Percentiles rank a stretch among this genome's conserved stretches.
These are phyloP conservation scores for Fukomys damarensis DNA, from an alignment of 2,113 vertebrate species.

Conservation along the genomic window DNA sequence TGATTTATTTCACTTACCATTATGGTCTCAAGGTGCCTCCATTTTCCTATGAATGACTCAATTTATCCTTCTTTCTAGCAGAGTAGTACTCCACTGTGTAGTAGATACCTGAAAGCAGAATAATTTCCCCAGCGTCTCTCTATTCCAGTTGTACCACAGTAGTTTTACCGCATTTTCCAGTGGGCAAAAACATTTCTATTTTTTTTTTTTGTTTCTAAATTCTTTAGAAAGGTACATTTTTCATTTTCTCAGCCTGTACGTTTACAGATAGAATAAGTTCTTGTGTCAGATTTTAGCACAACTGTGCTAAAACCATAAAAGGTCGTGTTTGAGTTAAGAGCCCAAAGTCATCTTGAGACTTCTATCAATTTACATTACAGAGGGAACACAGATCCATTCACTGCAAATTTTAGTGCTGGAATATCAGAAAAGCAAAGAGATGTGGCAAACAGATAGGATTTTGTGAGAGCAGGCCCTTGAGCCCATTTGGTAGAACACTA, in stretches of 20 bases:
- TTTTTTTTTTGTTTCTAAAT: not conserved
- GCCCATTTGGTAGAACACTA: slow-evolving; percentile 20
- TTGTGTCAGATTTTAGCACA: slow-evolving; percentile 22
- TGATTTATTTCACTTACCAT: no score
- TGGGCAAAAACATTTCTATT: not conserved
- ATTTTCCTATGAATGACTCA: no score
- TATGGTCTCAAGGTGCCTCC: no score
- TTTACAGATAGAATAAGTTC: slow-evolving; percentile 9
- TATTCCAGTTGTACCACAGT: not conserved
- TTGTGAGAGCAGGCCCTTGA: not conserved
- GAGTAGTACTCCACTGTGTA: no score
- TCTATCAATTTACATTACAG: slow-evolving; percentile 27
- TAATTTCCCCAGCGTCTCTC: not conserved
- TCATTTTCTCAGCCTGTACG: not conserved
- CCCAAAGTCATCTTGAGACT: slow-evolving; percentile 17
- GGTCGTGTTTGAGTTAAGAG: slow-evolving; percentile 25
- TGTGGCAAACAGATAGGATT: slow-evolving; percentile 21
- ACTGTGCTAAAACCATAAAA: slow-evolving; percentile 12
- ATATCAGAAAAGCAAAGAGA: slow-evolving; percentile 54
- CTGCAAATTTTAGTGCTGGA: slow-evolving; percentile 44
- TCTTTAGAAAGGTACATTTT: not conserved
- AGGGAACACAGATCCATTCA: slow-evolving; percentile 24
- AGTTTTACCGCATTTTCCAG: slow-evolving; percentile 39
- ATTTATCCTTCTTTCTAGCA: no score
- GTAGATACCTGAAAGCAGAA: no score